Percentiles rank a stretch among this genome's conserved stretches.
Evolutionary conservation across 2,888 invertebrate species (phyloP).

Genomic region (Aplocera efformata): DNA sequence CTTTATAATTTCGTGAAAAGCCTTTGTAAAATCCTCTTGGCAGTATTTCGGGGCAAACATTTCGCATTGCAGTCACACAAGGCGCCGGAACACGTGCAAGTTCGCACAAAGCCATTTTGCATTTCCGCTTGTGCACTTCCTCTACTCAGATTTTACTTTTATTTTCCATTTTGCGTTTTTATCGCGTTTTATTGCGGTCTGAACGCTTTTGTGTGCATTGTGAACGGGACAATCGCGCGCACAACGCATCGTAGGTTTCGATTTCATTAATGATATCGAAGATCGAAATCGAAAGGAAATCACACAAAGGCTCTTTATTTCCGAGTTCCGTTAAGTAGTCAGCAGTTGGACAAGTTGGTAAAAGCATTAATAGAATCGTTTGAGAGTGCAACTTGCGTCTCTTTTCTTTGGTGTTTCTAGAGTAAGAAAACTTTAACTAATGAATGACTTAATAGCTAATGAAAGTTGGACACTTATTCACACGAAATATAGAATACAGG

Average conservation of each 20-base stretch:
- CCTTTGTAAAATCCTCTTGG: slow-evolving; percentile 7
- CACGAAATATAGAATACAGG: too few species aligned
- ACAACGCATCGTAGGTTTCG: slow-evolving; percentile 75
- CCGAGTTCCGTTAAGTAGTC: slow-evolving; percentile 30
- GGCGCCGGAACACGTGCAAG: slow-evolving; percentile 77
- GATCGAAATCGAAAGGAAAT: slow-evolving; percentile 75
- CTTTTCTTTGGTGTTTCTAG: too few species aligned
- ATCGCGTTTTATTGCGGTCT: slow-evolving; percentile 49
- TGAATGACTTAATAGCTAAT: too few species aligned
- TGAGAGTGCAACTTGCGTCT: too few species aligned
- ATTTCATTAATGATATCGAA: slow-evolving; percentile 78
- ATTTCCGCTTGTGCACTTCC: slow-evolving; percentile 80
- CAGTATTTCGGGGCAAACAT: slow-evolving; percentile 49
- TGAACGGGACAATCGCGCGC: slow-evolving; percentile 65
- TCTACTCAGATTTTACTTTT: slow-evolving; percentile 70
- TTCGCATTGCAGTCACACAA: slow-evolving; percentile 58
- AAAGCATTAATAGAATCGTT: too few species aligned
- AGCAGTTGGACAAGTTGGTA: slow-evolving; percentile 10
- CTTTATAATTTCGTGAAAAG: slow-evolving; percentile 3
- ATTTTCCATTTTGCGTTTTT: slow-evolving; percentile 76
- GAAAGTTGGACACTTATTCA: too few species aligned
- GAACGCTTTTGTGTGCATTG: slow-evolving; percentile 70
- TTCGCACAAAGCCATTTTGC: slow-evolving; percentile 78
- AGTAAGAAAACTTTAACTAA: too few species aligned
- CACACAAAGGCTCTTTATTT: slow-evolving; percentile 38